Percentiles rank a stretch among this genome's conserved stretches.
phyloP scores from a whole-genome alignment of 2,888 invertebrate species.

The Parnassius mnemosyne region DNA sequence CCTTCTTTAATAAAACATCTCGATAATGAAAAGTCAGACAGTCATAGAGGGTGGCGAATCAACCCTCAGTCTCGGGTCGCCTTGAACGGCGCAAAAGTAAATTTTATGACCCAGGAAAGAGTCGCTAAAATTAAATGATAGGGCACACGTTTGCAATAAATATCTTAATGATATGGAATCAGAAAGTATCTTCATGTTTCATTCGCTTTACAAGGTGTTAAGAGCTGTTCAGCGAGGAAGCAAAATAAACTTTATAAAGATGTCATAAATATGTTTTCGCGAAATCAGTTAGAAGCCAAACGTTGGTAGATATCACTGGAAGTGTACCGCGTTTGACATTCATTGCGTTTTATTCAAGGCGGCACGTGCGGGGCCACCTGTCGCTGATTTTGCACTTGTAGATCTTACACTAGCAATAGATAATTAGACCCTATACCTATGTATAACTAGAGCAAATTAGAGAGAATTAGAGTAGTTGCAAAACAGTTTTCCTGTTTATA shows the following conservation, averaged over 20 bases:
- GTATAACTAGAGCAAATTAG: no score
- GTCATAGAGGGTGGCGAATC: constrained; percentile 75
- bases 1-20: constrained; percentile 80
- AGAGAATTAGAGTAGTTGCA: no score
- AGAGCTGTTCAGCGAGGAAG: constrained; percentile 35
- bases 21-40: constrained; percentile 81
- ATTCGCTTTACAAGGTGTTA: constrained; percentile 48
- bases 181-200: constrained; percentile 67
- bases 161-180: constrained; percentile 80
- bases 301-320: constrained; percentile 36
- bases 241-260: constrained; percentile 48
- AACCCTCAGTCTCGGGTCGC: constrained; percentile 53
- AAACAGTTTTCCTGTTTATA: no score
- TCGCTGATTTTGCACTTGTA: constrained; percentile 68
- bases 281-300: constrained; percentile 16
- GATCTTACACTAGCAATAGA: constrained; percentile 15
- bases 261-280: constrained; percentile 39
- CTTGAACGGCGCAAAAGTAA: constrained; percentile 50
- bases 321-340: constrained; percentile 69
- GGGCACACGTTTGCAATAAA: constrained; percentile 63
- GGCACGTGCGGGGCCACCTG: constrained; percentile 78
- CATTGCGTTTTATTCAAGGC: constrained; percentile 74
- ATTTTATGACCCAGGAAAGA: constrained; percentile 51
- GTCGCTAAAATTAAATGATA: constrained; percentile 59
- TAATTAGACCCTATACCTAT: background rate